phyloP scores from a whole-genome alignment of 2,888 invertebrate species.

The Cephonodes hylas region DNA sequence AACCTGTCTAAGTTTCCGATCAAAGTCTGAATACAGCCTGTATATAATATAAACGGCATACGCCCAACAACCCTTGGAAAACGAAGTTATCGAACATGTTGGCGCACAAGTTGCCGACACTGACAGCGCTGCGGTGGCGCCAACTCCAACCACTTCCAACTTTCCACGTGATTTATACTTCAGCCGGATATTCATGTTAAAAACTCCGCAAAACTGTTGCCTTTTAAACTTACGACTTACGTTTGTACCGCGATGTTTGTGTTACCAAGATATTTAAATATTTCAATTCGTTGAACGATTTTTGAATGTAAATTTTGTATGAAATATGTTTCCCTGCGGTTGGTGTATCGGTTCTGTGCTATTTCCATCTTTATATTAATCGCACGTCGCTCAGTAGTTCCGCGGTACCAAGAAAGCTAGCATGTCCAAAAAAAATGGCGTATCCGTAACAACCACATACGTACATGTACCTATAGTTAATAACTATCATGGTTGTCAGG shows the following conservation, averaged over 20 bases:
- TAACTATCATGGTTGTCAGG: too few relatives aligned
- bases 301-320: not conserved
- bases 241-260: not conserved
- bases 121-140: constrained; percentile 18
- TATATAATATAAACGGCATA: too few relatives aligned
- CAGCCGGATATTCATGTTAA: constrained; percentile 13
- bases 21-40: too few relatives aligned
- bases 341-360: too few relatives aligned
- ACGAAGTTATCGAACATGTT: not conserved
- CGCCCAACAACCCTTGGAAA: not conserved
- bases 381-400: too few relatives aligned
- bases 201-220: constrained; percentile 4
- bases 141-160: constrained; percentile 15
- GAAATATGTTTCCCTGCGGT: not conserved
- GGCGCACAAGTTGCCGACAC: constrained; percentile 9
- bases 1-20: too few relatives aligned
- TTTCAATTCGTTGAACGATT: not conserved
- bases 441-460: too few relatives aligned
- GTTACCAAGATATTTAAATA: not conserved
- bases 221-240: constrained; percentile 1
- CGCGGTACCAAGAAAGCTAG: too few relatives aligned
- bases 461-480: too few relatives aligned
- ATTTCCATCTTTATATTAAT: too few relatives aligned
- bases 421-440: too few relatives aligned
- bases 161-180: constrained; percentile 21